phyloP scores from a whole-genome alignment of 2,888 invertebrate species.

The Xestia xanthographa region DNA sequence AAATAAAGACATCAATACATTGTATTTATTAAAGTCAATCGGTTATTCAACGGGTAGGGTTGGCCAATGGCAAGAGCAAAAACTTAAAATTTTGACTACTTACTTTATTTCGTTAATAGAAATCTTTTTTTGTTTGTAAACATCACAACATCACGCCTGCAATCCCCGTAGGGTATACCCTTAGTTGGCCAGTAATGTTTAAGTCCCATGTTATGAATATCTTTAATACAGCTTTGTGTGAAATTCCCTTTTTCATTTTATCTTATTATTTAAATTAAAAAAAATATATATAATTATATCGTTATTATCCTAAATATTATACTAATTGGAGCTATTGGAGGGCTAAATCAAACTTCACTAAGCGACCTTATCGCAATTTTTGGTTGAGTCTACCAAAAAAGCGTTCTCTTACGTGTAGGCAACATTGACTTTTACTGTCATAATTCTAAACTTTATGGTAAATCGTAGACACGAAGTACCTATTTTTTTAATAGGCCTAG shows the following conservation, averaged over 20 bases:
- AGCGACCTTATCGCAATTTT: background rate
- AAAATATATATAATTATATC: too few species aligned
- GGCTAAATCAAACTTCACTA: too few species aligned
- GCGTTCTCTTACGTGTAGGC: background rate
- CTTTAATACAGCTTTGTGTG: too few species aligned
- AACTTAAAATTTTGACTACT: too few species aligned
- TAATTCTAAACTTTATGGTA: constrained; percentile 17
- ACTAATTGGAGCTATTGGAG: too few species aligned
- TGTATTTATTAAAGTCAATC: background rate
- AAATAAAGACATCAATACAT: background rate
- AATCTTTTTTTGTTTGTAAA: too few species aligned
- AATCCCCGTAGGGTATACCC: too few species aligned
- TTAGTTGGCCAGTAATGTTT: background rate
- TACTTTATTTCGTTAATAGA: background rate
- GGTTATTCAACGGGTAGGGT: background rate
- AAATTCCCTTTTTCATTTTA: too few species aligned
- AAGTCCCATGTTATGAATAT: background rate
- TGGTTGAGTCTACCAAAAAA: background rate
- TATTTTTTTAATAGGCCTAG: background rate
- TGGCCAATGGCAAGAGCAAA: background rate
- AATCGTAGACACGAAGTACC: background rate
- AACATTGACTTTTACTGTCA: constrained; percentile 41
- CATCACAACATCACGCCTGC: too few species aligned
- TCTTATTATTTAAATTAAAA: too few species aligned
- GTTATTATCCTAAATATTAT: too few species aligned